Conservation (phyloP, 1,140 invertebrate species). For the Drosophila prosaltans region DNA sequence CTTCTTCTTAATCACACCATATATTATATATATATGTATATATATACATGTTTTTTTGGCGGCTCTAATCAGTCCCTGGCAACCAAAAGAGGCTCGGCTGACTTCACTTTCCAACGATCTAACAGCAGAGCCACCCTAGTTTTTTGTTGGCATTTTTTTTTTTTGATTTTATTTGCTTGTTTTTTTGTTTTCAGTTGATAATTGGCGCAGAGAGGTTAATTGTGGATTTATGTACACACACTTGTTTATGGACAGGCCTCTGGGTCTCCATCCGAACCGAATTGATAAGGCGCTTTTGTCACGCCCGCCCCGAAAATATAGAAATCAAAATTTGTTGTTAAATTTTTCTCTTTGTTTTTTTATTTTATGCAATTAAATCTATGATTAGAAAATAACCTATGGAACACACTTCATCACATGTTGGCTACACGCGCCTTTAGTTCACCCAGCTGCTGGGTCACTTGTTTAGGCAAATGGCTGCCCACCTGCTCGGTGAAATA, state of each 20-base stretch:
- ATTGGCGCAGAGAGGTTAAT: slow-evolving; percentile 57
- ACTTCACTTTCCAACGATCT: slow-evolving; percentile 27
- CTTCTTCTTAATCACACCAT: not conserved
- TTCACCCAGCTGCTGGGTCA: slow-evolving; percentile 89
- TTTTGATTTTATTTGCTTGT: slow-evolving; percentile 68
- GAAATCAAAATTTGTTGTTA: slow-evolving; percentile 24
- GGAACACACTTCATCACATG: slow-evolving; percentile 71
- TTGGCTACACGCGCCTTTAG: slow-evolving; percentile 88
- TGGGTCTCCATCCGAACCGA: slow-evolving; percentile 14
- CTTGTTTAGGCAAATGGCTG: slow-evolving; percentile 90
- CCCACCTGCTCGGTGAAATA: slow-evolving; percentile 97
- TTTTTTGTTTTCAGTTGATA: slow-evolving; percentile 53
- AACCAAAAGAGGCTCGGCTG: slow-evolving; percentile 42
- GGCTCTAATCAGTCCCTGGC: slow-evolving; percentile 64
- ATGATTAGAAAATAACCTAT: slow-evolving; percentile 72
- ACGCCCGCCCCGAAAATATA: slow-evolving; percentile 39
- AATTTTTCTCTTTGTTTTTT: slow-evolving; percentile 54
- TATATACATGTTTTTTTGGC: not conserved
- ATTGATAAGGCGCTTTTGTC: slow-evolving; percentile 40
- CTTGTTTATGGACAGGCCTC: slow-evolving; percentile 76
- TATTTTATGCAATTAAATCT: slow-evolving; percentile 67
- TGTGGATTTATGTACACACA: slow-evolving; percentile 57
- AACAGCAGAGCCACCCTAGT: slow-evolving; percentile 18
- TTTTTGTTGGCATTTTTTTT: slow-evolving; percentile 31
- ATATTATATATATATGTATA: not conserved